phyloP scores from a whole-genome alignment of 2,888 invertebrate species.

The Lordiphosa fenestrarum region DNA sequence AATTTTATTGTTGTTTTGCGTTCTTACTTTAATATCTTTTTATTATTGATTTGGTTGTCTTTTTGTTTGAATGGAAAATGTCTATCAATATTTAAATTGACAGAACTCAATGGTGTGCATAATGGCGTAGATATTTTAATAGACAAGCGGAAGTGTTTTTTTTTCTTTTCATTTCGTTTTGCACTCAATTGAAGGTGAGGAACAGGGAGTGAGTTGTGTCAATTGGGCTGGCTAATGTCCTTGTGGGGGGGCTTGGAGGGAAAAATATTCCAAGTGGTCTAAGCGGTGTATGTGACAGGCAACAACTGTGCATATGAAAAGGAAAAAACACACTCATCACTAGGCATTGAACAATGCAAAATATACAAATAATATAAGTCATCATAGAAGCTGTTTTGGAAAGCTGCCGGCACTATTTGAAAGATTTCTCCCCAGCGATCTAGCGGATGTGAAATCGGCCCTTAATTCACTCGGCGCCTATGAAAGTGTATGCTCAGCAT shows the following conservation, averaged over 20 bases:
- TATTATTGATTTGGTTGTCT: conserved; percentile 22
- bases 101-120: conserved; percentile 44
- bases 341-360: no score
- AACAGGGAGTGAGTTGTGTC: background rate
- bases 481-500: no score
- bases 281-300: no score
- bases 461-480: no score
- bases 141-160: conserved; percentile 9
- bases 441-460: no score
- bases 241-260: background rate
- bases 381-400: no score
- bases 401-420: no score
- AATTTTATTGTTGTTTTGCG: conserved; percentile 35
- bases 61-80: conserved; percentile 15
- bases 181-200: background rate
- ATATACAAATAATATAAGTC: no score
- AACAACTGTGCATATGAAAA: no score
- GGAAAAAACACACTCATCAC: no score
- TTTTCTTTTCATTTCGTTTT: background rate
- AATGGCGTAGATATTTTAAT: conserved; percentile 34
- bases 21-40: conserved; percentile 1
- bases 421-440: no score
- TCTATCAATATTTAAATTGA: conserved; percentile 53
- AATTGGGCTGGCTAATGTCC: no score
- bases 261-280: background rate